Evolutionary conservation across 1,140 invertebrate genomes (phyloP), one percentile per base, ranked within the genome.

Genomic region (Drosophila orosa): DNA sequence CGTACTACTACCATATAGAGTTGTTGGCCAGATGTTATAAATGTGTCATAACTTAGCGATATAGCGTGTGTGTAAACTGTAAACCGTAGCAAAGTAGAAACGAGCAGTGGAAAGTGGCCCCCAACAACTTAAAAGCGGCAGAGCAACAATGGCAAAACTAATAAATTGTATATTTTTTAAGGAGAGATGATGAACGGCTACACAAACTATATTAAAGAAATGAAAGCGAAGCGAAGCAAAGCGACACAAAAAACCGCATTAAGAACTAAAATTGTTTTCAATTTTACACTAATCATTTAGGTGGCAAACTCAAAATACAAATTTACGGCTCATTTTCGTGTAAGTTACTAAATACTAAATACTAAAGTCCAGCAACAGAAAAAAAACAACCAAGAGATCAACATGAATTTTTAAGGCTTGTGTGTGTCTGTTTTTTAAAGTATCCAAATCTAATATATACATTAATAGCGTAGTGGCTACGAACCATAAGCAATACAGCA

Each of bases 221-320:
- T 0, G 4, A 17, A 39, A 40, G n/a, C n/a, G n/a, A n/a, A n/a
- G n/a, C n/a, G n/a, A 56, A 48, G 47, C 47, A 22, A 52, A 62
- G 44, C 45, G 42, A 66, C 55, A 68, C 65, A 72, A 76, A 31
- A 19, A 63, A 73, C 67, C 45, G 37, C 29, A 60, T 42, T 69
- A 54, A 29, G 52, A 84, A 69, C 44, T 77, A 47, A 84, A 85
- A 85, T 85, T 85, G 81, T 85, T 85, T 85, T 85, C 81, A 85
- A 85, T 85, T 85, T 85, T 86, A 75, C 69, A 81, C 54, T 59
- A 72, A 71, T 80, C 58, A 63, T 72, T 74, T 61, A 67, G 65
- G 56, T 25, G 45, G 45, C 52, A 47, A 52, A 66, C 60, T 66
- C 48, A 67, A 66, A 60, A 54, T 54, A 59, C 50, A 57, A 61